Base-by-base conservation (phyloP, 2,113 vertebrate genomes). In the Ifrita kowaldi region DNA sequence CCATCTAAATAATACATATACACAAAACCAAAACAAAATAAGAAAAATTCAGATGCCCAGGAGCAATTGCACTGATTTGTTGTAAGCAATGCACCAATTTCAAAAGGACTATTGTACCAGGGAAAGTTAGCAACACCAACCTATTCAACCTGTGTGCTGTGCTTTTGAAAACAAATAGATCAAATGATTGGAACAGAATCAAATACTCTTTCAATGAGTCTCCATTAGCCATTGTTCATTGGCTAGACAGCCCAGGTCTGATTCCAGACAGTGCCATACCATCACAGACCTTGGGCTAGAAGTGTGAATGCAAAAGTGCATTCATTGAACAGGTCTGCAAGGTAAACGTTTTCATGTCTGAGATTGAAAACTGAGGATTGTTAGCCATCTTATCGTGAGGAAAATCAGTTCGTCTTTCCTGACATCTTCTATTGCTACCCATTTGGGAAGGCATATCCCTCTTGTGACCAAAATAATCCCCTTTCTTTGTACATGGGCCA, bases 121-220 rank as follows among this genome's bases (percentile, higher is more conserved):
- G 30, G 16, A 63, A 87, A 67, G 24, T 84, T 78, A 90, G 52
- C 41, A 75, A 44, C 2, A 5, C 35, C 47, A 68, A n/a, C 35
- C 60, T 80, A 44, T 81, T 89, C 73, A 75, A 60, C 47, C 56
- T 52, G 30, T 63, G n/a, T 3, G 2, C 68, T 53, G 32, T 78
- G 37, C 53, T 84, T 89, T 84, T 71, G 73, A 49, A 92, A 94
- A 92, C 56, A 71, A 86, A 71, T 64, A 82, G 65, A 94, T 97
- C 42, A 96, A 90, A 87, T 90, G 74, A 64, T 75, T 81, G 93
- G 84, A 95, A 89, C 32, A 56, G 56, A 95, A 92, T 92, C 64
- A 71, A 96, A 87, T 52, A n/a, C 52, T 87, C 69, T 71, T 95
- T 94, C 64, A 81, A 0, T 74, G 71, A 70, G 55, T 59, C 71